A percentile compares a stretch with the other conserved stretches of the same genome.
Evolutionary conservation across 2,797 vertebrate genomes (phyloP).

Genomic region (Cercopithecus neglectus): DNA sequence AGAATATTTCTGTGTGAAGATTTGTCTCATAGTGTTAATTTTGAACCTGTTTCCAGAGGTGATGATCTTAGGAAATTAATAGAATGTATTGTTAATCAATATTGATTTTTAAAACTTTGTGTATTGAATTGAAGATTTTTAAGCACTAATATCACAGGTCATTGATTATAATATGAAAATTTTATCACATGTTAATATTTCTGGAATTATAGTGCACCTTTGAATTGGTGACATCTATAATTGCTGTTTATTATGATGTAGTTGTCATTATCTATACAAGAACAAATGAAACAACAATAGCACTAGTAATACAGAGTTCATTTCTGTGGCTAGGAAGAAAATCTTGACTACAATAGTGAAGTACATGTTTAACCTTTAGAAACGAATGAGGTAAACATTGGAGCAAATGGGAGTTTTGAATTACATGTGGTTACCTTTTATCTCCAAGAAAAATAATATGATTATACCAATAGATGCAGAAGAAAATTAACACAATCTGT

Average conservation of each 20-base stretch:
- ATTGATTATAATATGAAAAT: neutral
- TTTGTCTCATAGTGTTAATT: neutral
- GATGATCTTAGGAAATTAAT: neutral
- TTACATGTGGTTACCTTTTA: neutral
- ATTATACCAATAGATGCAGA: neutral
- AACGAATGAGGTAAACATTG: neutral
- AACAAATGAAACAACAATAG: neutral
- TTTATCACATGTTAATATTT: neutral
- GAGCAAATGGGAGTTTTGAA: neutral
- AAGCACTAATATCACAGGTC: neutral
- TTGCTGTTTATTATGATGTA: neutral
- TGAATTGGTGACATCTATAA: neutral
- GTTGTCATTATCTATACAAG: neutral
- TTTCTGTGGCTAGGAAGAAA: neutral
- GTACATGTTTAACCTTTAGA: neutral
- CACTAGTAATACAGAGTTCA: neutral
- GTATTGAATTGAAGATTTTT: neutral
- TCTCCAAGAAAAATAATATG: neutral
- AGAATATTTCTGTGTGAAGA: neutral
- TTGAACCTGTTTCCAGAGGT: neutral
- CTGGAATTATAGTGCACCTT: neutral
- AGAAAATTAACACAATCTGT: neutral
- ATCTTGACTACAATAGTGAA: neutral
- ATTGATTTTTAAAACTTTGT: neutral
- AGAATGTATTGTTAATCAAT: neutral